Base-by-base conservation (phyloP, 2,797 vertebrate species). In the Etheostoma nigrum region DNA sequence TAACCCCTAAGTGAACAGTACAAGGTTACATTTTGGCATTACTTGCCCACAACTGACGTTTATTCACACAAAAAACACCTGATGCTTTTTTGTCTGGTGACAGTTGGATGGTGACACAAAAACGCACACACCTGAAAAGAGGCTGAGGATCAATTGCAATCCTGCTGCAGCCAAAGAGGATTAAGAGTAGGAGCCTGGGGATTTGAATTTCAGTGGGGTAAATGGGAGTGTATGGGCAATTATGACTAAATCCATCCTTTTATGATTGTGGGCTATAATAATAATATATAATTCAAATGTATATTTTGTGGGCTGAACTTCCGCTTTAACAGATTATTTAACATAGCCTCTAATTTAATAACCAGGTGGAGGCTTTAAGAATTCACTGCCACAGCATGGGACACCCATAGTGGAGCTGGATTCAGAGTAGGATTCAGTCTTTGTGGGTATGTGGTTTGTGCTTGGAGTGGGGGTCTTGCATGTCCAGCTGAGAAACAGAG, bases 201-300 rank as follows among this genome's bases (percentile, higher is more conserved):
- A 64, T 45, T 79, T 85, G 30, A 85, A 83, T 88, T 82, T 83
- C 84, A 84, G 48, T 51, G 65, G 82, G 84, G 79, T 81, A 64
- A 79, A 77, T 57, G 19, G 19, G 71, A 71, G 42, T 68, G 59
- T 65, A 42, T 21, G 30, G 52, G 45, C 62, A 80, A 78, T 82
- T 82, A 71, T 63, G 15, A 72, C 42, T 36, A 66, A 69, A 72
- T 72, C 45, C 52, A 75, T 42, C 12, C 1, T 68, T 76, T 79
- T 61, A 67, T 30, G 64, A 53, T 65, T 74, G 54, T 60, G 18
- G 52, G 2, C n/a, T 13, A 27, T 49, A 16, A 61, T 73, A 65
- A 62, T 49, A 36, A 67, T 33, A 72, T 52, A 64, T 54, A 65
- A 53, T 74, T 44, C 18, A 65, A 40, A 18, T 78, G 61, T 59